phyloP scores from a whole-genome alignment of 2,888 invertebrate species.

The Mechanitis messenoides region DNA sequence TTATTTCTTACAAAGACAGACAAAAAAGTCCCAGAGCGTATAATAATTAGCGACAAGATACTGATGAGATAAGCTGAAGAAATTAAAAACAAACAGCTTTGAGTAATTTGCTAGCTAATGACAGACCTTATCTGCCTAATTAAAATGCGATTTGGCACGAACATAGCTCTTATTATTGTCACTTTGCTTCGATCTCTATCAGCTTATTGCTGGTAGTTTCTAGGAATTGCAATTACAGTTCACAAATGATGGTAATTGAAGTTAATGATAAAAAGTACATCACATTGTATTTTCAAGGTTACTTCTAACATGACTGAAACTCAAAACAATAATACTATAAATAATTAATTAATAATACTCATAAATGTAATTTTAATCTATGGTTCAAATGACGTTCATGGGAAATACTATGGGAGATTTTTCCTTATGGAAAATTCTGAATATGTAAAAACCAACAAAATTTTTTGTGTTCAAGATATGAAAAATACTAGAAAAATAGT shows the following conservation, averaged over 20 bases:
- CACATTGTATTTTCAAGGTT: conserved; percentile 1
- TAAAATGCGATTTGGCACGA: conserved; percentile 73
- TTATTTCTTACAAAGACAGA: not conserved
- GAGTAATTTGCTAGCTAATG: conserved; percentile 71
- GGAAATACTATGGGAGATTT: too few relatives aligned
- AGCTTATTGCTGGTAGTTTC: conserved; percentile 43
- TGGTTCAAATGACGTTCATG: too few relatives aligned
- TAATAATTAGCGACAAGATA: conserved; percentile 47
- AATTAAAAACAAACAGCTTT: conserved; percentile 64
- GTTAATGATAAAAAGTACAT: conserved; percentile 4
- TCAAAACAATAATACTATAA: too few relatives aligned
- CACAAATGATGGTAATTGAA: conserved; percentile 25
- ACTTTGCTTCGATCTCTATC: conserved; percentile 58
- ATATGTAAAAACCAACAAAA: too few relatives aligned
- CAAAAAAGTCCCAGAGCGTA: conserved; percentile 35
- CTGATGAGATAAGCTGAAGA: conserved; percentile 57
- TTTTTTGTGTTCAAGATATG: too few relatives aligned
- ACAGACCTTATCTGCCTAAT: conserved; percentile 66
- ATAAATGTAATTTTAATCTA: too few relatives aligned
- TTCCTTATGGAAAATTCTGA: too few relatives aligned
- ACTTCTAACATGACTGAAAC: not conserved
- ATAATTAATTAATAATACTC: too few relatives aligned
- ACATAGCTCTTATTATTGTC: conserved; percentile 49
- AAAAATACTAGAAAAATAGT: too few relatives aligned
- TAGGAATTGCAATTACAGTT: conserved; percentile 45